Conservation (phyloP, 2,113 vertebrate genomes). For the Tychaedon coryphoeus region DNA sequence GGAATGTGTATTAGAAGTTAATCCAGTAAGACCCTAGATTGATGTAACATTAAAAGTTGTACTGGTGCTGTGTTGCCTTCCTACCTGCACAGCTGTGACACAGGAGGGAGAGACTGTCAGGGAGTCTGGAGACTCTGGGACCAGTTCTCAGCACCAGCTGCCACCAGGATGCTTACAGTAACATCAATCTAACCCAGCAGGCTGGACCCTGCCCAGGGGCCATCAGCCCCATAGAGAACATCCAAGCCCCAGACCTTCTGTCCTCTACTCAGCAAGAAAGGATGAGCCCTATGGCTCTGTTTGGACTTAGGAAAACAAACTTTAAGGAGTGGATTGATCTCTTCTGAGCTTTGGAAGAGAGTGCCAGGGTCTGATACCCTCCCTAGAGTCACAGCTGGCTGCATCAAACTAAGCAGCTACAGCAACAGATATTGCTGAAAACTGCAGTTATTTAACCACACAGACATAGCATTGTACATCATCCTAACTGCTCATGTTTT, state of each 20-base stretch:
- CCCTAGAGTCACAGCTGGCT: neutral
- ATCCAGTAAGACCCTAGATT: neutral
- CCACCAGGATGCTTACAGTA: rapidly evolving
- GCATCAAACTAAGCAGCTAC: neutral
- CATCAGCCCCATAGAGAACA: neutral
- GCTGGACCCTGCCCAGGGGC: neutral
- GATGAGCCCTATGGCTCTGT: too few relatives aligned
- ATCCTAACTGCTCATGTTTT: neutral
- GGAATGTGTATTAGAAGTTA: neutral
- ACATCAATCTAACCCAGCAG: rapidly evolving
- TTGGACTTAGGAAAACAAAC: neutral
- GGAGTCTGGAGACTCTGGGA: neutral
- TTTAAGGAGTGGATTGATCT: neutral
- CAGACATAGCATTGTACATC: neutral
- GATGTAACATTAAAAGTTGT: neutral
- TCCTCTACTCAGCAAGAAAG: neutral
- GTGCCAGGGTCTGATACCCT: neutral
- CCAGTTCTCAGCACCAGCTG: neutral
- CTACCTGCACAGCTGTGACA: neutral
- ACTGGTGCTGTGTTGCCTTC: neutral
- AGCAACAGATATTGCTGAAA: neutral
- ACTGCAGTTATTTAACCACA: neutral
- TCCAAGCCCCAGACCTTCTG: neutral
- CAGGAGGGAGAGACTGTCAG: neutral
- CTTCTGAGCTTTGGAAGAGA: neutral